Conservation (phyloP, 1,140 invertebrate species). For the Aradophagus sp. region DNA sequence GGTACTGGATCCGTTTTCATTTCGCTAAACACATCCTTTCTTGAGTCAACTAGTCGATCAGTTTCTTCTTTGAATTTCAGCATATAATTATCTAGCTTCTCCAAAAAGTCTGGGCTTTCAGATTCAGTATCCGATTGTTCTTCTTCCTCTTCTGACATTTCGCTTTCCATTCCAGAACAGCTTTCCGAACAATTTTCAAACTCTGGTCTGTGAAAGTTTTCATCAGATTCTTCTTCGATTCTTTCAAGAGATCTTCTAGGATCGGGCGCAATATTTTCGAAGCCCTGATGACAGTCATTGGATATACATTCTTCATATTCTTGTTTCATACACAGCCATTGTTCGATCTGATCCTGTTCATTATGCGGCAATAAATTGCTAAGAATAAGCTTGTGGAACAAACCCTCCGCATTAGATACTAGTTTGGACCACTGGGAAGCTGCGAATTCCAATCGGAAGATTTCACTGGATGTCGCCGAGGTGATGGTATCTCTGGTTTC, state of each 20-base stretch:
- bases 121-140: slow-evolving; percentile 79
- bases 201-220: slow-evolving; percentile 64
- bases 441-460: slow-evolving; percentile 86
- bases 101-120: slow-evolving; percentile 80
- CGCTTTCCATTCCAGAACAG: slow-evolving; percentile 64
- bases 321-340: slow-evolving; percentile 88
- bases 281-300: slow-evolving; percentile 74
- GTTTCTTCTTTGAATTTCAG: slow-evolving; percentile 82
- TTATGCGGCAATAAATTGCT: slow-evolving; percentile 79
- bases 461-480: slow-evolving; percentile 70
- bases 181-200: slow-evolving; percentile 61
- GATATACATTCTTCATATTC: slow-evolving; percentile 89
- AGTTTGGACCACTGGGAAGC: slow-evolving; percentile 87
- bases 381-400: slow-evolving; percentile 81
- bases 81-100: slow-evolving; percentile 82
- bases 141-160: slow-evolving; percentile 76
- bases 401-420: slow-evolving; percentile 87
- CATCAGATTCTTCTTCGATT: slow-evolving; percentile 78
- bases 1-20: slow-evolving; percentile 55
- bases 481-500: slow-evolving; percentile 70
- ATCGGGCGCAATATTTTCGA: slow-evolving; percentile 67
- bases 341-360: slow-evolving; percentile 86
- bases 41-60: slow-evolving; percentile 77
- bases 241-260: slow-evolving; percentile 77
- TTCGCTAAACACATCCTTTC: slow-evolving; percentile 64